Percentiles rank a stretch among this genome's conserved stretches.
Evolutionary conservation across 2,113 vertebrate species (phyloP).

Genomic region (Semnornis frantzii): DNA sequence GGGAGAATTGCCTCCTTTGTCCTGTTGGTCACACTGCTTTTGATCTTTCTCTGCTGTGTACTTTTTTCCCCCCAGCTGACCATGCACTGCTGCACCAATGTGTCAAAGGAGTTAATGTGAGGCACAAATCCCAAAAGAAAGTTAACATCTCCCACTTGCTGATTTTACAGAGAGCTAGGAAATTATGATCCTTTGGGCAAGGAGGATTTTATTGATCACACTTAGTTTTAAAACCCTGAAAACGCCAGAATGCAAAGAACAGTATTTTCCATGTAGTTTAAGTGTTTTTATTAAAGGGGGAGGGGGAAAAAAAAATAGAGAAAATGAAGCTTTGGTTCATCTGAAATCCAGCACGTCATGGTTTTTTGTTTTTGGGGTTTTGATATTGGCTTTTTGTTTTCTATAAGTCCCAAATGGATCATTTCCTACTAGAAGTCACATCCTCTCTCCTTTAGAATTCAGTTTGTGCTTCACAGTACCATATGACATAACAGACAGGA

Average conservation of each 20-base stretch:
- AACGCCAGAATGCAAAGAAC: not conserved
- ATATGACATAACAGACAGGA: not conserved
- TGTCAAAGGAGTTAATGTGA: not conserved
- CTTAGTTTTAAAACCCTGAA: not conserved
- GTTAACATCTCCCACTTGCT: not conserved
- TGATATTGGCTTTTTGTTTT: not conserved
- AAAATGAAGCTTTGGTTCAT: not conserved
- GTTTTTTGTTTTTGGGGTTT: not conserved
- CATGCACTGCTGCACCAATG: not conserved
- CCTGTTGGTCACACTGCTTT: too few species aligned
- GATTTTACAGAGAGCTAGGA: not conserved
- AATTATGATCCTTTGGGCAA: not conserved
- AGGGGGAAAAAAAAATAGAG: not conserved
- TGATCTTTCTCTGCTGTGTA: not conserved
- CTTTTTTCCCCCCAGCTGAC: not conserved
- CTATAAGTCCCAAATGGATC: not conserved
- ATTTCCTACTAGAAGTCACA: not conserved
- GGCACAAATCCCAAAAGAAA: not conserved
- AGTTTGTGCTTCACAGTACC: not conserved
- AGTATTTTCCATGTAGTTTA: not conserved
- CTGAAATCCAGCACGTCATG: not conserved
- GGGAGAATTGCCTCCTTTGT: too few species aligned
- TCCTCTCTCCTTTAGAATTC: not conserved
- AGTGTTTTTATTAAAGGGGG: not conserved
- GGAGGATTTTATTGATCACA: not conserved